phyloP scores from a whole-genome alignment of 2,888 invertebrate species.

The Orthosia gothica region DNA sequence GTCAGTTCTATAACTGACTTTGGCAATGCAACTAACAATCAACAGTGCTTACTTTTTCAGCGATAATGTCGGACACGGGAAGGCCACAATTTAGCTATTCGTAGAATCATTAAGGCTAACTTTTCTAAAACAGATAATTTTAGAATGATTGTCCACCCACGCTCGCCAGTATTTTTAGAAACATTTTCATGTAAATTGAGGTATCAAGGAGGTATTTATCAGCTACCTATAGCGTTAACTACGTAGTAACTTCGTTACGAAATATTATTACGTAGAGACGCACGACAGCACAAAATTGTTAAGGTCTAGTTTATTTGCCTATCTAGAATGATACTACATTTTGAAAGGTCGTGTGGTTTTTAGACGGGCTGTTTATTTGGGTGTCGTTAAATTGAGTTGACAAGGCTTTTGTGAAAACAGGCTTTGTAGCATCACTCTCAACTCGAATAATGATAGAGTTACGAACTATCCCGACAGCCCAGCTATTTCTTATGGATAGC shows the following conservation, averaged over 20 bases:
- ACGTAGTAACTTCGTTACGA: conserved; percentile 28
- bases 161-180: conserved; percentile 26
- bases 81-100: neutral
- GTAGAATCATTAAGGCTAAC: neutral
- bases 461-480: conserved; percentile 6
- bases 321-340: conserved; percentile 14
- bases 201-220: conserved; percentile 38
- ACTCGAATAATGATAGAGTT: conserved; percentile 22
- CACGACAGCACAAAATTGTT: conserved; percentile 24
- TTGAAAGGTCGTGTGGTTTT: conserved; percentile 31
- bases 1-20: too few species aligned
- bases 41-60: conserved; percentile 3
- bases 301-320: conserved; percentile 23
- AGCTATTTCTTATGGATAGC: conserved; percentile 14
- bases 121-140: neutral
- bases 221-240: conserved; percentile 29
- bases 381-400: conserved; percentile 14
- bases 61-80: neutral
- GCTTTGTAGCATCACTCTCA: neutral
- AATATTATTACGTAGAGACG: conserved; percentile 20
- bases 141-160: neutral
- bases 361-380: conserved; percentile 16
- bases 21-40: too few species aligned
- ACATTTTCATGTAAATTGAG: conserved; percentile 21
- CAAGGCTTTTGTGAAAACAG: conserved; percentile 13